These are phyloP conservation scores for Amiota minor DNA, from an alignment of 2,888 invertebrate species.

Conservation along the genomic window DNA sequence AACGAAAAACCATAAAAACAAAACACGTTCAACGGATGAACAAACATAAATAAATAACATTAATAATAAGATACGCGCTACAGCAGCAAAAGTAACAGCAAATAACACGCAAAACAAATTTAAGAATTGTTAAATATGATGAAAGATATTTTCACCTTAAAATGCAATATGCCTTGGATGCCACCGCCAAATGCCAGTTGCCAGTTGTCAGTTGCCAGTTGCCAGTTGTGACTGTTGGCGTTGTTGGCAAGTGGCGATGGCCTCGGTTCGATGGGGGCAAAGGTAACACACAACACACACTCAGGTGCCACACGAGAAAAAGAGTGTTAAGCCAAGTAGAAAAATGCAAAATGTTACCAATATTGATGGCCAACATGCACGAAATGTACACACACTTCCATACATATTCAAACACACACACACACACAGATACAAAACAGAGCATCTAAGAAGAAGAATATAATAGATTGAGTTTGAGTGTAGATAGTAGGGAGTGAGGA, in stretches of 20 bases:
- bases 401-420: background rate
- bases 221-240: background rate
- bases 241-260: slow-evolving; percentile 13
- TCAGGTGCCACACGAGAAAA: slow-evolving; percentile 26
- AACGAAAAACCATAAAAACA: slow-evolving; percentile 45
- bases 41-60: slow-evolving; percentile 34
- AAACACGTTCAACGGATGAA: slow-evolving; percentile 33
- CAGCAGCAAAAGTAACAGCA: slow-evolving; percentile 11
- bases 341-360: slow-evolving; percentile 47
- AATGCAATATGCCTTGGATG: slow-evolving; percentile 26
- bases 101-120: slow-evolving; percentile 7
- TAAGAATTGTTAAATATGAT: slow-evolving; percentile 19
- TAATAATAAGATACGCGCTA: slow-evolving; percentile 16
- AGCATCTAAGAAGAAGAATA: no score
- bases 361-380: slow-evolving; percentile 67
- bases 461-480: background rate
- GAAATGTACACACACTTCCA: slow-evolving; percentile 46
- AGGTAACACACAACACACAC: no score
- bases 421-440: background rate
- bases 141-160: slow-evolving; percentile 21
- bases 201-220: no score
- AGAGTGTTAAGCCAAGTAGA: slow-evolving; percentile 17
- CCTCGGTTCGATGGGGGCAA: background rate
- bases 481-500: slow-evolving; percentile 13
- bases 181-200: no score